A percentile compares a stretch with the other conserved stretches of the same genome.
Conservation (phyloP, 2,113 vertebrate species). For the Ptilonorhynchus violaceus region DNA sequence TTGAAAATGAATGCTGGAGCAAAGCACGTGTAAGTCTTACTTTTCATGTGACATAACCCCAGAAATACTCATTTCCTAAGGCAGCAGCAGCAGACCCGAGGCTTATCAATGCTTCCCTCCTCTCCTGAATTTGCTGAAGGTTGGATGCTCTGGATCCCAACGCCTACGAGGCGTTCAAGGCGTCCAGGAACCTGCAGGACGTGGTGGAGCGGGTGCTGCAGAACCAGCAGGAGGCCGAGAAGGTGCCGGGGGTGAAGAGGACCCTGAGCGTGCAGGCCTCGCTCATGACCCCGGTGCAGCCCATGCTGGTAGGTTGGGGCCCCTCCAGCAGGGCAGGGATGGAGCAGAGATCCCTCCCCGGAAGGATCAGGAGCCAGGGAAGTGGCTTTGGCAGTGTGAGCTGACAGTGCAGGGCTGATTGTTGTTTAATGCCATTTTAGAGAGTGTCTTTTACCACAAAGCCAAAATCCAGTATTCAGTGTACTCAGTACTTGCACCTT, state of each 20-base stretch:
- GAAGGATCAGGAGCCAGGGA: not conserved
- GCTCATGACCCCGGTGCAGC: constrained; percentile 95
- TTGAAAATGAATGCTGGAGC: constrained; percentile 97
- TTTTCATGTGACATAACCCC: not conserved
- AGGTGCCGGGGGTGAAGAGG: constrained; percentile 78
- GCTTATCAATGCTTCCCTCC: not conserved
- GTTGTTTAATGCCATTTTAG: not conserved
- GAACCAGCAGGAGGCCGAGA: constrained; percentile 86
- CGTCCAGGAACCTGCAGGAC: constrained; percentile 90
- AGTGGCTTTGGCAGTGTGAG: not conserved
- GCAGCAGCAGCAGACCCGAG: not conserved
- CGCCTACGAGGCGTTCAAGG: constrained; percentile 96
- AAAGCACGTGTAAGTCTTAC: constrained; percentile 91
- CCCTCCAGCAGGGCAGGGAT: not conserved
- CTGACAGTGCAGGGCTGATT: not conserved
- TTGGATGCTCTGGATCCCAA: constrained; percentile 95
- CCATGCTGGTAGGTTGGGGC: constrained; percentile 86
- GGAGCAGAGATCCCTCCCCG: not conserved
- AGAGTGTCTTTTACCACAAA: not conserved
- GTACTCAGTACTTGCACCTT: not conserved
- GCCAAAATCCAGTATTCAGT: fast-evolving
- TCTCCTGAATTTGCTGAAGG: constrained; percentile 51
- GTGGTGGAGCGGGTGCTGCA: constrained; percentile 90
- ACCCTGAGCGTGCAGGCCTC: constrained; percentile 87
- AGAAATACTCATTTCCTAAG: fast-evolving